phyloP scores from a whole-genome alignment of 2,888 invertebrate genomes.

The Pristionchus exspectatus region DNA sequence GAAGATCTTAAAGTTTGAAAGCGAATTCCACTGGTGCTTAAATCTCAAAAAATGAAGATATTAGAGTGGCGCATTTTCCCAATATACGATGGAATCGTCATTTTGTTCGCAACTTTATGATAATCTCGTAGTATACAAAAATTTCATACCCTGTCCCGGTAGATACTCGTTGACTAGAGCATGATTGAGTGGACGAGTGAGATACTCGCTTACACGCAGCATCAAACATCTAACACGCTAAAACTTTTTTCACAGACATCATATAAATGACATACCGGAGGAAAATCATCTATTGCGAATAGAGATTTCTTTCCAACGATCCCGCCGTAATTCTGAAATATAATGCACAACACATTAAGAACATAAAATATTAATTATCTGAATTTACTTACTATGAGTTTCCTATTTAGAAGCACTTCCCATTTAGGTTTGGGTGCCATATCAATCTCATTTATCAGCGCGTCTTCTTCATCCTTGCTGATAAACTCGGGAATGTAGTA shows the following conservation, averaged over 20 bases:
- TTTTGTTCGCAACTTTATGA: too few species aligned
- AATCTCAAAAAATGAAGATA: too few species aligned
- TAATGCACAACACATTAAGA: neutral
- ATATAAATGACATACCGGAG: slow-evolving; percentile 81
- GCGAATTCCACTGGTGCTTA: too few species aligned
- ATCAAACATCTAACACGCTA: slow-evolving; percentile 44
- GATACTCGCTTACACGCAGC: neutral
- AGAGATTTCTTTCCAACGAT: slow-evolving; percentile 93
- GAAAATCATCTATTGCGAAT: slow-evolving; percentile 90
- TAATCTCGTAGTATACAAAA: neutral
- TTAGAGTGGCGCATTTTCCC: too few species aligned
- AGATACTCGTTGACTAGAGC: slow-evolving; percentile 94
- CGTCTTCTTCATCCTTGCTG: slow-evolving; percentile 80
- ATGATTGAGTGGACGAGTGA: slow-evolving; percentile 88
- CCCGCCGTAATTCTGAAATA: slow-evolving; percentile 96
- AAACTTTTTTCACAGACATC: neutral
- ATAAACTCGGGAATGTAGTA: slow-evolving; percentile 77
- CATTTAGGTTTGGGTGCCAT: slow-evolving; percentile 93
- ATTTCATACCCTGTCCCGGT: slow-evolving; percentile 82
- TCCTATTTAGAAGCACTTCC: slow-evolving; percentile 86
- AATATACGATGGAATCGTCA: too few species aligned
- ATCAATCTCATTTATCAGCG: slow-evolving; percentile 85
- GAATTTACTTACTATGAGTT: neutral
- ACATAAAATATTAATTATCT: slow-evolving; percentile 83
- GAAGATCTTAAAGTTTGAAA: too few species aligned